Evolutionary conservation across 1,140 invertebrate species (phyloP).

Genomic region (Drosophila orena): DNA sequence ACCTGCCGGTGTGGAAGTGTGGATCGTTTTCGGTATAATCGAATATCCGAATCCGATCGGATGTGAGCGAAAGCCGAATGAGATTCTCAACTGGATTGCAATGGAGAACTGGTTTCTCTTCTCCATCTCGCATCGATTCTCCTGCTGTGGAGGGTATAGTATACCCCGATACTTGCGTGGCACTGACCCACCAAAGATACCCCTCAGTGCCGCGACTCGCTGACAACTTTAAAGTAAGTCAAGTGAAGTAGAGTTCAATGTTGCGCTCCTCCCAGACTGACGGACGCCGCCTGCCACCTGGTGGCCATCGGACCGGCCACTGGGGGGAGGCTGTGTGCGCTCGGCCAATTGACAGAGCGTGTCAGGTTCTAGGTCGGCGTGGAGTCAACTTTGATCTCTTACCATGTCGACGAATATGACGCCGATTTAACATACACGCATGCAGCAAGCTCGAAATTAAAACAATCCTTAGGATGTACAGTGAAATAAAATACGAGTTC

Average conservation of each 20-base stretch:
- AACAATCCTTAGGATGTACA: not conserved
- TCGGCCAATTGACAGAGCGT: conserved; percentile 14
- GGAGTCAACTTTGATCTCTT: conserved; percentile 29
- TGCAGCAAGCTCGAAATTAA: not conserved
- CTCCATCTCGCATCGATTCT: no score
- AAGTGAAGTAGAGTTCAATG: no score
- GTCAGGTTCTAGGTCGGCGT: conserved; percentile 25
- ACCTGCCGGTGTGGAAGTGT: no score
- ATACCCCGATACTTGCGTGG: no score
- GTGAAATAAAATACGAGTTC: not conserved
- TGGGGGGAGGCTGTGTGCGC: not conserved
- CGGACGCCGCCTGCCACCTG: conserved; percentile 1
- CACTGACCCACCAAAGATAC: conserved; percentile 5
- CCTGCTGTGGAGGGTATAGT: no score
- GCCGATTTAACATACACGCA: not conserved
- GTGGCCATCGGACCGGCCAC: conserved; percentile 16
- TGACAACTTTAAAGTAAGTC: no score
- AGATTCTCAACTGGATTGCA: conserved; percentile 19
- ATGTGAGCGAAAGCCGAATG: conserved; percentile 17
- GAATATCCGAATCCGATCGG: not conserved
- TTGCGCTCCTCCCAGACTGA: no score
- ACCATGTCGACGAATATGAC: conserved; percentile 1
- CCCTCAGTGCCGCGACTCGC: no score
- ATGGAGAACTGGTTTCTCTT: conserved; percentile 22
- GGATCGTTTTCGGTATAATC: no score